Evolutionary conservation across 2,888 invertebrate genomes (phyloP).

Genomic region (Eustalomyia histrio): DNA sequence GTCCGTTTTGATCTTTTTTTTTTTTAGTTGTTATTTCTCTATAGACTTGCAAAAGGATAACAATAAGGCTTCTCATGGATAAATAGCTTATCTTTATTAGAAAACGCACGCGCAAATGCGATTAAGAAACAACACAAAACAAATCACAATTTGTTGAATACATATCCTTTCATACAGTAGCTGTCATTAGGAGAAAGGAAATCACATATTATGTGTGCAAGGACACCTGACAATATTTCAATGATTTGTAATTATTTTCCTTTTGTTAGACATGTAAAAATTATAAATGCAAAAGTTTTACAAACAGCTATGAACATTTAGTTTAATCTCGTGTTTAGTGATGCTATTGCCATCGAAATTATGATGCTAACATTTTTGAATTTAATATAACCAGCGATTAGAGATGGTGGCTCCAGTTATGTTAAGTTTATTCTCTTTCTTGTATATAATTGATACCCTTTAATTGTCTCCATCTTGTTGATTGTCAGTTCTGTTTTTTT

Average conservation of each 20-base stretch:
- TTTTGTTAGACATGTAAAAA: too few relatives aligned
- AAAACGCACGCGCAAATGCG: constrained; percentile 64
- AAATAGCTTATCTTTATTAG: constrained; percentile 54
- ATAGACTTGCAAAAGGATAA: constrained; percentile 51
- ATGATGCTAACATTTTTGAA: too few relatives aligned
- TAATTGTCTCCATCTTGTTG: too few relatives aligned
- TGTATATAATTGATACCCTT: too few relatives aligned
- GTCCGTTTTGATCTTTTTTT: constrained; percentile 4
- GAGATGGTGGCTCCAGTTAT: too few relatives aligned
- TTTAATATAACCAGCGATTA: too few relatives aligned
- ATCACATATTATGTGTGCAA: background rate
- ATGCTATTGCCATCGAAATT: too few relatives aligned
- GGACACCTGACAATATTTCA: constrained; percentile 42
- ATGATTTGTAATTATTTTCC: constrained; percentile 13
- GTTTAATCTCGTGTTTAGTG: too few relatives aligned
- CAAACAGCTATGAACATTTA: too few relatives aligned
- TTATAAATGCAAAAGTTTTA: too few relatives aligned
- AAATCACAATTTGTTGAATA: constrained; percentile 35
- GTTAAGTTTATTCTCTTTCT: too few relatives aligned
- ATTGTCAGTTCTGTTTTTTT: too few relatives aligned
- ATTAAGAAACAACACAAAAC: constrained; percentile 29
- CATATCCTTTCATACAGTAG: constrained; percentile 5
- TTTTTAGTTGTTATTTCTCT: background rate
- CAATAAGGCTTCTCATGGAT: constrained; percentile 55
- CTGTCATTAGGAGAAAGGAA: background rate